Evolutionary conservation across 2,797 vertebrate species (phyloP), one percentile per base, ranked within the genome.

Genomic region (Crocodylus rhombifer): DNA sequence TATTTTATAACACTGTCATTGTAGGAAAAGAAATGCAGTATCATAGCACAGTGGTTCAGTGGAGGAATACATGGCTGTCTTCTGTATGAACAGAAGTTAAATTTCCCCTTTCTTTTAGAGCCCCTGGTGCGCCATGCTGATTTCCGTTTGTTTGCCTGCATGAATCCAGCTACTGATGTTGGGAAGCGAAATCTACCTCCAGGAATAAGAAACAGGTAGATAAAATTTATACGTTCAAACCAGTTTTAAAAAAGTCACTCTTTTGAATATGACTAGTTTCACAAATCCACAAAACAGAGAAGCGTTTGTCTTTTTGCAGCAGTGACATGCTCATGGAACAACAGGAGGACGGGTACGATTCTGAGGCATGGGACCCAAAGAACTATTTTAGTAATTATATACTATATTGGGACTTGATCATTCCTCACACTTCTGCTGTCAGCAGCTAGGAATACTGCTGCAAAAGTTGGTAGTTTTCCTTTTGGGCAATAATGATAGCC

Each of bases 141-240:
- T 96, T 99, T 99, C 97, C 98, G 97, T 36, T 98, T 99, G 84
- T 99, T 99, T 98, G 99, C 99, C 4, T 99, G 99, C 97, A 99
- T 99, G 99, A 99, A 99, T 95, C 99, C 99, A 85, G 99, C 99
- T 80, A 99, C 99, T 15, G 99, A 99, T 93, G 99, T 99, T 65
- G 99, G 99, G 61, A 99, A 99, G 97, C 98, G 98, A 96, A 99
- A 99, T 97, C 98, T 99, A 60, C 99, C 99, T 83, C 98, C 98
- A 78, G 99, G 99, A 95, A 99, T 99, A 95, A 98, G 99, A 96
- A 99, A 99, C 97, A 98, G 99, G 99, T 99, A 90, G 21, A 76
- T 86, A 82, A 76, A 63, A 57, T 65, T 77, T 84, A 6, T 76
- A 16, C 17, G 17, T 25, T 21, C 8, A 83, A 88, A 91, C 75